Percentiles rank a stretch among this genome's conserved stretches.
phyloP scores from a whole-genome alignment of 2,113 vertebrate genomes.

The Psammodynastes pulverulentus region DNA sequence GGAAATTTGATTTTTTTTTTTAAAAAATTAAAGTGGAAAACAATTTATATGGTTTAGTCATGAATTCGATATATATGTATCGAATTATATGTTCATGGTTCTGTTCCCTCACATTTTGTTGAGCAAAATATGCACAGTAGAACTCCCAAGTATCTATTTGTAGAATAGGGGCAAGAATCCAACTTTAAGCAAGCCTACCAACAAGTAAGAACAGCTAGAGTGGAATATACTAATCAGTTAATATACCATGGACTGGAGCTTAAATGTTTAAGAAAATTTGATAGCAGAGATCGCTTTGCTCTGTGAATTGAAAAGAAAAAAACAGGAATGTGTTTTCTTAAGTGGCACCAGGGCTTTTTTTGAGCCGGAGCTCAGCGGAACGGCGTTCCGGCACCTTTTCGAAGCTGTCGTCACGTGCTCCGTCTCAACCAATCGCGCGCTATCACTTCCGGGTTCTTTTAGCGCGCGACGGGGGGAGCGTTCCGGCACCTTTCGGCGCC shows the following conservation, averaged over 20 bases:
- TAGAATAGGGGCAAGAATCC: not conserved
- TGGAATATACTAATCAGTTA: not conserved
- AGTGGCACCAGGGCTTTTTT: no score
- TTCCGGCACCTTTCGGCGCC: no score
- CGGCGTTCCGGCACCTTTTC: no score
- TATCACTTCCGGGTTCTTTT: no score
- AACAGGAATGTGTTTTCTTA: conserved; percentile 29
- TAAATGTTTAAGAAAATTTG: not conserved
- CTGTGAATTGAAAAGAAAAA: not conserved
- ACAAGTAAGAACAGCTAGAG: not conserved
- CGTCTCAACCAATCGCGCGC: no score
- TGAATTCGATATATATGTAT: no score
- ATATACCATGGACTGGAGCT: not conserved
- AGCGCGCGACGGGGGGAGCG: no score
- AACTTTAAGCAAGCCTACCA: not conserved
- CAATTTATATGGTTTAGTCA: not conserved
- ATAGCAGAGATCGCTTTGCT: not conserved
- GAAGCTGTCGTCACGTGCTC: no score
- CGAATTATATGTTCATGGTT: not conserved
- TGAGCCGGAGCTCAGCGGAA: no score
- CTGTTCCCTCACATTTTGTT: not conserved
- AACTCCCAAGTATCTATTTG: not conserved
- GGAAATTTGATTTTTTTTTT: not conserved
- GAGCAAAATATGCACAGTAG: not conserved
- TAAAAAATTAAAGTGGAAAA: not conserved